Percentiles rank a stretch among this genome's conserved stretches.
phyloP scores from a whole-genome alignment of 2,797 vertebrate species.

The Aselliscus stoliczkanus region DNA sequence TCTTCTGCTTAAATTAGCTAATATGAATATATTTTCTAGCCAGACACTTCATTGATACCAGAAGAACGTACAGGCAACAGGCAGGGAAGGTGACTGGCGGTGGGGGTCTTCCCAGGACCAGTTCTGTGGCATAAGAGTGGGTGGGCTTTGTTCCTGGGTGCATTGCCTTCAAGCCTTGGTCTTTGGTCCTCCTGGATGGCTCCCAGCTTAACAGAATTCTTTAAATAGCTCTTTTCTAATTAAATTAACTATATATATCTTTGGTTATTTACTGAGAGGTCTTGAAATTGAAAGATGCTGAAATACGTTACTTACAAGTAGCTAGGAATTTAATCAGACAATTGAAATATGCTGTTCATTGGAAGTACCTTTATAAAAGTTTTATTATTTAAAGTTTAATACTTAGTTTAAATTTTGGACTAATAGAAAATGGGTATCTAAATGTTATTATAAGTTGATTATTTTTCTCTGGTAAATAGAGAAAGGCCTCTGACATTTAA shows the following conservation, averaged over 20 bases:
- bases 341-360: not conserved
- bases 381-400: not conserved
- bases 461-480: not conserved
- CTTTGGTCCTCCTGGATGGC: not conserved
- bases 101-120: not conserved
- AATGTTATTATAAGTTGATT: not conserved
- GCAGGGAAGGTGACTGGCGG: not conserved
- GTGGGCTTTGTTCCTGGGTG: not conserved
- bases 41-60: not conserved
- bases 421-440: not conserved
- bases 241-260: not conserved
- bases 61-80: not conserved
- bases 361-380: not conserved
- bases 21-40: not conserved
- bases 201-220: not conserved
- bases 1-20: not conserved
- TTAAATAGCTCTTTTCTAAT: not conserved
- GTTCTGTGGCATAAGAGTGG: not conserved
- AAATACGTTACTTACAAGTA: not conserved
- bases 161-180: not conserved
- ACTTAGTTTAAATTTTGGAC: not conserved
- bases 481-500: not conserved
- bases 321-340: not conserved
- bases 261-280: not conserved
- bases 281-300: not conserved